These are phyloP conservation scores for Nasua narica DNA, from an alignment of 2,797 vertebrate species.

Conservation along the genomic window DNA sequence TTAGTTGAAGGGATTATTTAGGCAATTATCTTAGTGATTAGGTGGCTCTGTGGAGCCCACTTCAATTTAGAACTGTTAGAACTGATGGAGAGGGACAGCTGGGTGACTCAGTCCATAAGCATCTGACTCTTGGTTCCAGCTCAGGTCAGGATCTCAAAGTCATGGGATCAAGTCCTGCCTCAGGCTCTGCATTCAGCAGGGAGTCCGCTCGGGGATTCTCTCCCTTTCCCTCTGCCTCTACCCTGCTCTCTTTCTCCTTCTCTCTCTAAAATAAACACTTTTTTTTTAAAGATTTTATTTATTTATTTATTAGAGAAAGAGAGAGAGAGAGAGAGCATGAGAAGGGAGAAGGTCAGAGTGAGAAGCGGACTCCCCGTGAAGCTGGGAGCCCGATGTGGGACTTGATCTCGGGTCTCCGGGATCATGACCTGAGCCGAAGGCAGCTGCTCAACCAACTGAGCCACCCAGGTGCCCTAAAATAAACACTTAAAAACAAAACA, in stretches of 20 bases:
- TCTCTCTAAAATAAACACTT: neutral
- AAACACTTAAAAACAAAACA: neutral
- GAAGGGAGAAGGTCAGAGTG: no score
- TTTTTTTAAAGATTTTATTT: no score
- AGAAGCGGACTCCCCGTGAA: no score
- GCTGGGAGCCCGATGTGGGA: no score
- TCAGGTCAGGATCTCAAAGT: neutral
- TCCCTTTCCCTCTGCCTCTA: neutral
- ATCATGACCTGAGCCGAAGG: no score
- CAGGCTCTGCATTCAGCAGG: neutral
- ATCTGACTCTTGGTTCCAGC: neutral
- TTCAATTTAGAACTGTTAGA: neutral
- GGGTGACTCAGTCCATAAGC: neutral
- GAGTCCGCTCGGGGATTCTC: neutral
- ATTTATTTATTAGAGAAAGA: no score
- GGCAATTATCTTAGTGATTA: constrained; percentile 4
- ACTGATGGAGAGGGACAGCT: neutral
- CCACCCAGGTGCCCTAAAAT: no score
- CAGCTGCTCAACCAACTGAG: no score
- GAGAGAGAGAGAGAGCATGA: no score
- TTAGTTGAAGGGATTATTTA: neutral
- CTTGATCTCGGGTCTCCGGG: no score
- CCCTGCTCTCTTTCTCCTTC: neutral
- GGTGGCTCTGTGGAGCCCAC: neutral
- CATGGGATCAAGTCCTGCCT: neutral